Evolutionary conservation across 92 coral and sea anemone species (phyloP), one percentile per base, ranked within the genome.

Genomic region (Phenganax marumi): DNA sequence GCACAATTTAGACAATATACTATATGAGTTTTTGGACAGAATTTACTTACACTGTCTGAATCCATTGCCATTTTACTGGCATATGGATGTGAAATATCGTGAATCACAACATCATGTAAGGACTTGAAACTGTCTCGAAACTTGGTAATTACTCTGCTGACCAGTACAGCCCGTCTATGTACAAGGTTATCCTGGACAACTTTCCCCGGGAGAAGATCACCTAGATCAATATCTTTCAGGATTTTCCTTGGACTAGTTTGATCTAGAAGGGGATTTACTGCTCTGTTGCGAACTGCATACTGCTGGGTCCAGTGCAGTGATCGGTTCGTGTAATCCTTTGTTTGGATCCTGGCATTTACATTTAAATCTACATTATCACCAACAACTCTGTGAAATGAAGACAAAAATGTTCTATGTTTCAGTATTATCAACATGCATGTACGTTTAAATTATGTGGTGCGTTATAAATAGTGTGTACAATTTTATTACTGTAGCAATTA

Each of bases 241-340:
- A 10, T 6, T 17, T 68, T 68, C 9, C 26, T 10, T 9, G 17
- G 73, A 26, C 12, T 24, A 3, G 17, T n/a, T n/a, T 47, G n/a
- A 10, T 68, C 73, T 24, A 68, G 10, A 19, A 47, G 16, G 8
- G 73, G 51, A 1, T 68, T 12, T 2, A 13, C 23, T 13, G 22
- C 73, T 21, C 52, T n/a, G 73, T 26, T 10, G 7, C 12, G 48
- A 39, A 68, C 73, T 19, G 73, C 73, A 68, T 13, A 68, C 18
- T 23, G 73, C 16, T 68, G 73, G 12, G 73, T 68, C 73, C 50
- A 68, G 1, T 68, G 73, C 13, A 68, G 12, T 26, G 73, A 68
- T n/a, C 51, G 48, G 26, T 68, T 68, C 16, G 0, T 17, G 24
- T 68, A 17, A 8, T 26, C 51, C 24, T 68, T 68, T 10, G 73